Evolutionary conservation across 92 coral and sea anemone species (phyloP).

Genomic region (Diadumene lineata): DNA sequence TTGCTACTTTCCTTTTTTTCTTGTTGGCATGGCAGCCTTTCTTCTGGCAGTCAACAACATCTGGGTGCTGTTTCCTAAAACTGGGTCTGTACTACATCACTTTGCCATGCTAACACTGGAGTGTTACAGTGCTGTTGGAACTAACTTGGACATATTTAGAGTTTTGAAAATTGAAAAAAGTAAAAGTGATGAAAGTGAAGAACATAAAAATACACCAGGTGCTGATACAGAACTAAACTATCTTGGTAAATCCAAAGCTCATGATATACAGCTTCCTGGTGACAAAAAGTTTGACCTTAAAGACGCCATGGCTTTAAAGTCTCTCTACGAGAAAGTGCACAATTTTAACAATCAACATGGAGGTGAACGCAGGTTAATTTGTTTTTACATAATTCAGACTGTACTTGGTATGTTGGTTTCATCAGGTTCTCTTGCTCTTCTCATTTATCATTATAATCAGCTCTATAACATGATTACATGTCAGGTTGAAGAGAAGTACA

Average conservation of each 20-base stretch:
- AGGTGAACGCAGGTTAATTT: neutral
- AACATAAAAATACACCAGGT: too few relatives aligned
- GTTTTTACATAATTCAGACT: slow-evolving; percentile 25
- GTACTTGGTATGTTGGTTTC: slow-evolving; percentile 3
- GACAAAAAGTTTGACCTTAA: slow-evolving; percentile 20
- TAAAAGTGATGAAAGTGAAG: neutral
- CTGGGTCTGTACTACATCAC: slow-evolving; percentile 19
- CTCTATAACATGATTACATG: slow-evolving; percentile 20
- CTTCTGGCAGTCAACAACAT: slow-evolving; percentile 36
- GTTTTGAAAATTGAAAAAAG: neutral
- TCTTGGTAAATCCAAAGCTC: too few relatives aligned
- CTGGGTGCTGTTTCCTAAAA: slow-evolving; percentile 47
- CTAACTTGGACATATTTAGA: slow-evolving; percentile 20
- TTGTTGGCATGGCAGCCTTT: slow-evolving; percentile 31
- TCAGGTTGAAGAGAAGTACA: slow-evolving; percentile 7
- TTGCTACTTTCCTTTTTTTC: slow-evolving; percentile 34
- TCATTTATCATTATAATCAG: too few relatives aligned
- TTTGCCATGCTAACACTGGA: slow-evolving; percentile 36
- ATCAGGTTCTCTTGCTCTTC: too few relatives aligned
- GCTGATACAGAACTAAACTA: too few relatives aligned
- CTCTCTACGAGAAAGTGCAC: slow-evolving; percentile 34
- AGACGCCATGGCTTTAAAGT: slow-evolving; percentile 1
- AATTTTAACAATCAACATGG: neutral
- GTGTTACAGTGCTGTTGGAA: slow-evolving; percentile 36
- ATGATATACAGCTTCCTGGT: too few relatives aligned